A percentile compares a stretch with the other conserved stretches of the same genome.
phyloP scores from a whole-genome alignment of 2,113 vertebrate species.

The Dipodomys merriami region DNA sequence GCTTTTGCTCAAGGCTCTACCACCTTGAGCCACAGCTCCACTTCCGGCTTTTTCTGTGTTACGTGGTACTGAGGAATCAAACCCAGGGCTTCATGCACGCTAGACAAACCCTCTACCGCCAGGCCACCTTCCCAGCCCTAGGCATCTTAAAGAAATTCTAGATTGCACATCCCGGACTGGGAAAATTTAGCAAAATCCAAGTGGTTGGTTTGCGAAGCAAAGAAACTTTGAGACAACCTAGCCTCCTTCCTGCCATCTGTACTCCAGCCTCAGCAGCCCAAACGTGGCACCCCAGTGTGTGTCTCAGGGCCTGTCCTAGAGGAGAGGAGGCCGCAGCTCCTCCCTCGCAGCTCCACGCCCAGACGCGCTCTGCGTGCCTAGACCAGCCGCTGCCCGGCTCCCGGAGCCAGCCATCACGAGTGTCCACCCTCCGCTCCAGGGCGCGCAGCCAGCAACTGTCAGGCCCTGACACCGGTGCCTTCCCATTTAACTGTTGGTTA shows the following conservation, averaged over 20 bases:
- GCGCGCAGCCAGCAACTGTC: neutral
- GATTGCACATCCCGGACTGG: neutral
- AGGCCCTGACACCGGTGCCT: rapidly evolving
- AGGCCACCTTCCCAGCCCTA: neutral
- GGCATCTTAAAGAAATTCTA: neutral
- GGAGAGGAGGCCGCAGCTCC: neutral
- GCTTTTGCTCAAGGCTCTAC: too few species aligned
- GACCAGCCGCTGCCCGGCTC: neutral
- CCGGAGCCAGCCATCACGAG: too few species aligned
- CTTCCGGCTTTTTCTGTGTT: too few species aligned
- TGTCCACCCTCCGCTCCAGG: neutral
- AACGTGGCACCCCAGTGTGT: neutral
- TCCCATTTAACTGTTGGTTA: neutral
- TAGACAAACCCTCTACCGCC: too few species aligned
- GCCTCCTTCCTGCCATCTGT: neutral
- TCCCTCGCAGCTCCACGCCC: neutral
- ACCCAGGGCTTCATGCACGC: too few species aligned
- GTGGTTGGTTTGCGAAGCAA: neutral
- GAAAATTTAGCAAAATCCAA: neutral
- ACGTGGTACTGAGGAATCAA: too few species aligned
- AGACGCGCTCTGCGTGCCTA: neutral
- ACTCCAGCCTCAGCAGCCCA: neutral
- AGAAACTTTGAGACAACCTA: neutral
- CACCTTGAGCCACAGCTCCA: too few species aligned
- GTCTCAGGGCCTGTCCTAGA: neutral